Percentiles rank a stretch among this genome's conserved stretches.
These are phyloP conservation scores for Ailuropoda melanoleuca DNA, from an alignment of 2,113 vertebrate species.

Conservation along the genomic window DNA sequence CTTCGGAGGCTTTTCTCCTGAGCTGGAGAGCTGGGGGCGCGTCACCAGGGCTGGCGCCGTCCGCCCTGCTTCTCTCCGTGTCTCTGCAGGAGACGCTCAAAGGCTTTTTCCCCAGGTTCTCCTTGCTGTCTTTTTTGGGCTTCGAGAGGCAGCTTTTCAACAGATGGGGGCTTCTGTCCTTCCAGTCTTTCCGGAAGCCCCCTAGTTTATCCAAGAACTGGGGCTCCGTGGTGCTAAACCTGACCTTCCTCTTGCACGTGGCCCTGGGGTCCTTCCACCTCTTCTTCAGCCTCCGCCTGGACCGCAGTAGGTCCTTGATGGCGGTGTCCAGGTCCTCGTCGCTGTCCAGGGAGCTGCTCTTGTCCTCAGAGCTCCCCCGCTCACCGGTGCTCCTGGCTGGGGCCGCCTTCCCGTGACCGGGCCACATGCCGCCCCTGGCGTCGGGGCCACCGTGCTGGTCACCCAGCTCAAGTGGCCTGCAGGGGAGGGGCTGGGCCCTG, in stretches of 20 bases:
- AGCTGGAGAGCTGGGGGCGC: background rate
- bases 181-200: constrained; percentile 52
- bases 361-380: constrained; percentile 86
- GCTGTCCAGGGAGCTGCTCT: constrained; percentile 97
- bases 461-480: background rate
- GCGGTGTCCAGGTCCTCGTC: constrained; percentile 96
- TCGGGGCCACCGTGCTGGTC: background rate
- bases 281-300: constrained; percentile 92
- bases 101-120: constrained; percentile 34
- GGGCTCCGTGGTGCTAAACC: constrained; percentile 80
- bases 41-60: background rate
- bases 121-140: constrained; percentile 65
- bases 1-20: constrained; percentile 59
- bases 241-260: constrained; percentile 84
- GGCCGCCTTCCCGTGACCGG: background rate
- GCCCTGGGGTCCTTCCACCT: constrained; percentile 86
- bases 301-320: constrained; percentile 94
- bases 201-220: constrained; percentile 55
- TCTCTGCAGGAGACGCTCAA: background rate
- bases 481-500: background rate
- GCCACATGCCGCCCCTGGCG: background rate
- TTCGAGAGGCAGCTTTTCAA: constrained; percentile 84
- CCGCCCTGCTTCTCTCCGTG: constrained; percentile 34
- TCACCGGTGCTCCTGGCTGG: background rate
- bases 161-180: constrained; percentile 55